Percentiles rank a stretch among this genome's conserved stretches.
These are phyloP conservation scores for Trissonchulus latispiculum DNA, from an alignment of 2,888 invertebrate species.

Conservation along the genomic window DNA sequence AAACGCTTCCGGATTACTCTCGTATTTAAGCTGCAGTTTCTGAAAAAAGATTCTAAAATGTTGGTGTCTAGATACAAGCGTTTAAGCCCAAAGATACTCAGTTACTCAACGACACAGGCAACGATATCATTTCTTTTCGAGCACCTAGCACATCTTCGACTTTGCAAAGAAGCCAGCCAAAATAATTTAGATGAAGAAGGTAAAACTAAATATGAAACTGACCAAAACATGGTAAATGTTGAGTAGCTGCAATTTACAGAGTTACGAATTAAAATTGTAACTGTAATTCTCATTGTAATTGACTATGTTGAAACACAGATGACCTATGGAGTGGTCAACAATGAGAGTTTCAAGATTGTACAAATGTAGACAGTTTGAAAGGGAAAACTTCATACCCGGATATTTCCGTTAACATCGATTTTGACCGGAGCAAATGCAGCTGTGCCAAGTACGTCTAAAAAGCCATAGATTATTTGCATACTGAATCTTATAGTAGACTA, in stretches of 20 bases:
- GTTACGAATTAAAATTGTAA: too few species aligned
- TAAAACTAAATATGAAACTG: neutral
- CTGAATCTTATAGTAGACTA: too few species aligned
- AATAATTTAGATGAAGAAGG: too few species aligned
- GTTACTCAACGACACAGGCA: neutral
- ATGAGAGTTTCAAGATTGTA: neutral
- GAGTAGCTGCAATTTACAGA: too few species aligned
- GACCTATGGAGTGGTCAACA: too few species aligned
- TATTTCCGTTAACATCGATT: slow-evolving; percentile 46
- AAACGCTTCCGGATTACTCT: slow-evolving; percentile 38
- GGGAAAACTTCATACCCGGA: slow-evolving; percentile 34
- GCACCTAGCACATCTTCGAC: too few species aligned
- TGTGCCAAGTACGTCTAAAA: slow-evolving; percentile 45
- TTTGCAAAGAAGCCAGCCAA: too few species aligned
- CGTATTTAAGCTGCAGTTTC: slow-evolving; percentile 46
- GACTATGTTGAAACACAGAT: too few species aligned
- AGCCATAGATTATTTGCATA: too few species aligned
- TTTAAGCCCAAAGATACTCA: too few species aligned
- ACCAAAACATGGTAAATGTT: neutral
- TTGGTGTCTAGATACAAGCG: too few species aligned
- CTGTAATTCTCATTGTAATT: too few species aligned
- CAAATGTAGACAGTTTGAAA: neutral
- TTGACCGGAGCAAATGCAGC: slow-evolving; percentile 47
- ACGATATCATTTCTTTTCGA: neutral
- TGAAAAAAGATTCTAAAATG: slow-evolving; percentile 32